These are phyloP conservation scores for Lophochroa leadbeateri DNA, from an alignment of 2,113 vertebrate species.

Conservation along the genomic window DNA sequence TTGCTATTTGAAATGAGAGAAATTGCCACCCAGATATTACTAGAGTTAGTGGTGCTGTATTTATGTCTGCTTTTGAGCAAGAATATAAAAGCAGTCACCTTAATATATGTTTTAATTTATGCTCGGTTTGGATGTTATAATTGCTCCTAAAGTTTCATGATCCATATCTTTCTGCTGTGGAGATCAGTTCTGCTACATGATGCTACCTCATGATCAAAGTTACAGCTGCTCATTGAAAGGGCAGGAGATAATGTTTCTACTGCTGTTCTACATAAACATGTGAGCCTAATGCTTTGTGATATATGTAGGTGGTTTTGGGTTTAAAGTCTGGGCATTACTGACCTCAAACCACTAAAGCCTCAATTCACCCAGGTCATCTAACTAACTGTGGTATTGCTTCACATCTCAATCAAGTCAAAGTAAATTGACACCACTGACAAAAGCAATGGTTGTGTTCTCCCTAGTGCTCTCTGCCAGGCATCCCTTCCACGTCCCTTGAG, in stretches of 20 bases:
- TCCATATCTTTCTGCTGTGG: neutral
- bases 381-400: neutral
- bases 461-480: neutral
- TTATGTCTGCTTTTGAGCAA: neutral
- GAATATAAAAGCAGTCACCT: neutral
- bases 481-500: neutral
- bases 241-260: neutral
- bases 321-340: slow-evolving; percentile 7
- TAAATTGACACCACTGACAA: neutral
- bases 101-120: neutral
- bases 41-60: neutral
- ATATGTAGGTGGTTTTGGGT: neutral
- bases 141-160: neutral
- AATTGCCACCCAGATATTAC: neutral
- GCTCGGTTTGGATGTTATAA: neutral
- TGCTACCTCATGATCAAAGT: neutral
- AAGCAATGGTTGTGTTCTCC: neutral
- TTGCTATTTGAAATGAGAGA: neutral
- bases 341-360: slow-evolving; percentile 43
- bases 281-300: slow-evolving; percentile 55
- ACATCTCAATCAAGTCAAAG: neutral
- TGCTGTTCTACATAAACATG: neutral
- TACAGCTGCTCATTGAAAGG: neutral
- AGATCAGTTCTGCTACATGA: neutral
- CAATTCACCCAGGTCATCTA: neutral